A percentile compares a stretch with the other conserved stretches of the same genome.
These are phyloP conservation scores for Mungos mungo DNA, from an alignment of 2,113 vertebrate genomes.

Conservation along the genomic window DNA sequence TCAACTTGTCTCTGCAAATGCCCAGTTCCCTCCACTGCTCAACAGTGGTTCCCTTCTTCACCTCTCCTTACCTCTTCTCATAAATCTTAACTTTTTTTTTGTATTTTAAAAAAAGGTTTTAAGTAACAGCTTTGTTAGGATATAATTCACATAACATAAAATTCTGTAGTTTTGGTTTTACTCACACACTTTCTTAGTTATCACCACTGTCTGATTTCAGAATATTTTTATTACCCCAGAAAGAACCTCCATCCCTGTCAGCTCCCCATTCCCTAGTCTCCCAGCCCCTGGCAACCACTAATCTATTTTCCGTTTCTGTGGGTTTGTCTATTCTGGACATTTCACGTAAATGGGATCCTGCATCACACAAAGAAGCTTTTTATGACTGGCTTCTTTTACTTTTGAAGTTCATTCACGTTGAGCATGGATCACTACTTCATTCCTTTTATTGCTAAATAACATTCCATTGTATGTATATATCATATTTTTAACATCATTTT, in stretches of 20 bases:
- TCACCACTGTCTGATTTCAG: not conserved
- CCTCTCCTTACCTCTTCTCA: not conserved
- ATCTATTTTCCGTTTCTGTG: not conserved
- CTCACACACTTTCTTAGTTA: not conserved
- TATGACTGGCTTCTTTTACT: conserved; percentile 18
- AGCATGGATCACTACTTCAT: not conserved
- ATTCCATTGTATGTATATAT: not conserved
- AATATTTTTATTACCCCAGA: not conserved
- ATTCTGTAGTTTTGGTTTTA: not conserved
- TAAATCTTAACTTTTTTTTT: not conserved
- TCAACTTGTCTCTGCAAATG: not conserved
- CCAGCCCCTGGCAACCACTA: not conserved
- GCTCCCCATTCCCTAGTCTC: not conserved
- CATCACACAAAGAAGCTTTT: conserved; percentile 1
- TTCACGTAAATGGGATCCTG: conserved; percentile 1
- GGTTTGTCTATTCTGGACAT: not conserved
- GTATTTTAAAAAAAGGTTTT: not conserved
- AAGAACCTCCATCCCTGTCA: not conserved
- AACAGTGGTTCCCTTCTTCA: not conserved
- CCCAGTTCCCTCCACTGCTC: not conserved
- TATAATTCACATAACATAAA: conserved; percentile 3
- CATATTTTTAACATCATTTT: not conserved
- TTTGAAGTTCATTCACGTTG: not conserved
- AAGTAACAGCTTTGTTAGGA: not conserved
- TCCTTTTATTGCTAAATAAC: conserved; percentile 18